phyloP scores from a whole-genome alignment of 2,113 vertebrate genomes.

The Phodopus roborovskii region DNA sequence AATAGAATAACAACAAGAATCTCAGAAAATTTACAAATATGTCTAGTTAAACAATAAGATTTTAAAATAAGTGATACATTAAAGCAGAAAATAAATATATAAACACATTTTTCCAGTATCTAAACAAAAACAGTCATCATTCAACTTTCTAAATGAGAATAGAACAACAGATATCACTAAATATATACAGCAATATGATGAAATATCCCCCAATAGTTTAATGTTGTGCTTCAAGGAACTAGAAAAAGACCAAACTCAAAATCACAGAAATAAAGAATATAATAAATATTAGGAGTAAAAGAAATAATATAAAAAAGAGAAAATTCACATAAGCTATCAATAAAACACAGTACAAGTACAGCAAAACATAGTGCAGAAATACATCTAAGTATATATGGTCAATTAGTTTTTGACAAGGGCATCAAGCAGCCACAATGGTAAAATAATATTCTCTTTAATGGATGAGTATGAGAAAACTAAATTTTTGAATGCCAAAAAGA shows the following conservation, averaged over 20 bases:
- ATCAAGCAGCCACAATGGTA: neutral
- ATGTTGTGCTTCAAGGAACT: neutral
- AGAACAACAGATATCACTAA: neutral
- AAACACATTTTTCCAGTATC: neutral
- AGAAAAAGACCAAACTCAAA: neutral
- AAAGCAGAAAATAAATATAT: neutral
- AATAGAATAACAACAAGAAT: neutral
- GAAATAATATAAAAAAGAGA: neutral
- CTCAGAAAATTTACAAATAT: neutral
- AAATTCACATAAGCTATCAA: neutral
- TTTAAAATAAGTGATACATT: neutral
- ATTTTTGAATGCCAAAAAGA: neutral
- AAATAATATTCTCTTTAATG: neutral
- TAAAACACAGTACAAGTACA: neutral
- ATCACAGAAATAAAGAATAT: neutral
- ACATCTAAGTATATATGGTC: neutral
- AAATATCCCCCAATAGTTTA: neutral
- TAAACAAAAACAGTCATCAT: neutral
- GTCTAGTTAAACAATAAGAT: neutral
- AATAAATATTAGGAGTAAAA: neutral
- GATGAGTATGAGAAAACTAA: no score
- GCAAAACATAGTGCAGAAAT: neutral
- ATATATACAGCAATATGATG: neutral
- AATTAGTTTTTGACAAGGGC: neutral
- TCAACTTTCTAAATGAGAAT: neutral